Base-by-base conservation (phyloP, 2,888 invertebrate species). In the Volucella inflata region DNA sequence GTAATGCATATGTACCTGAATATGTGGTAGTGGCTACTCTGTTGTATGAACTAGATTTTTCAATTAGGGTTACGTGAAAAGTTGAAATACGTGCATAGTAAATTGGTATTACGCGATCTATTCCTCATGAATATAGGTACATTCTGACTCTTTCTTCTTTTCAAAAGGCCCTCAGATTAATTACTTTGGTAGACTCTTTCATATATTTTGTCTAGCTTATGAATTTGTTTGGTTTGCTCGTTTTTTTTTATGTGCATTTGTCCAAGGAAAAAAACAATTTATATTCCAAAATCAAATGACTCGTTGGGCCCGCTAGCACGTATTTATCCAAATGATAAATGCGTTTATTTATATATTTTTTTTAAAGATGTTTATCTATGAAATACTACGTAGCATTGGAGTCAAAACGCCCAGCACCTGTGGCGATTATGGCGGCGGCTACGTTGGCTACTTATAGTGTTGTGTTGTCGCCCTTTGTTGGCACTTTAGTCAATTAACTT, bases 401-500 rank as follows among this genome's bases (percentile, higher is more conserved):
- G 51, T 36, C 16, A 44, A 70, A 53, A 16, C 1, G 36, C 16
- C 14, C 53, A 51, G 38, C 50, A 70, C 68, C 79, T 70, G 78
- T 55, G 38, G 30, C 21, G 21, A 21, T 21, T 21, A 21, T 4
- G 21, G 3, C 21, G 21, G 3, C 38, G 21, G 51, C 55, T 70
- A 70, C 21, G 21, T 21, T 21, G 16, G 51, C 55, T 70, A 70
- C 64, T 70, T 64, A 44, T 55, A n/a, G 21, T 51, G 51, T 40
- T 21, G 48, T 17, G 11, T 38, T 75, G 48, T 68, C 44, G 78
- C 67, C 72, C 78, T 70, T 79, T 79, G 74, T 79, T 79, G 42
- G 42, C 65, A 75, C 64, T 84, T 53, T 65, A 84, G 70, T 79
- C 84, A 84, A 79, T 84, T 75, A 79, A 64, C 64, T 70, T 65